Conservation (phyloP, 1,140 invertebrate species). For the Drosophila simulans region DNA sequence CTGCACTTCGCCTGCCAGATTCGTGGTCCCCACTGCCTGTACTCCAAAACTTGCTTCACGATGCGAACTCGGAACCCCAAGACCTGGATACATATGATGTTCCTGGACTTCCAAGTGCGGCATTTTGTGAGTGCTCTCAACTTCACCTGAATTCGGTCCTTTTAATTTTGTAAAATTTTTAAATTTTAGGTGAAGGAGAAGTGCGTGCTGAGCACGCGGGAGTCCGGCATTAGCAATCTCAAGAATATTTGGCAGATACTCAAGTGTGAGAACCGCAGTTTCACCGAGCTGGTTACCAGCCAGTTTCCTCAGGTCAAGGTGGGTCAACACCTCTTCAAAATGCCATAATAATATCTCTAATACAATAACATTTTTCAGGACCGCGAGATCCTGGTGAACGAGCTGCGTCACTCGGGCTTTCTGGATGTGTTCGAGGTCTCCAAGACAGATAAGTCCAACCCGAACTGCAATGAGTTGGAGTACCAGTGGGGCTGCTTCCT, state of each 20-base stretch:
- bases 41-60: constrained; percentile 92
- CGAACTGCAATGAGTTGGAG: constrained; percentile 84
- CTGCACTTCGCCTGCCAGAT: constrained; percentile 95
- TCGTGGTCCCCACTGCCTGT: constrained; percentile 94
- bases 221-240: constrained; percentile 92
- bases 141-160: too few relatives aligned
- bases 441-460: constrained; percentile 82
- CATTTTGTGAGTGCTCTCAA: constrained; percentile 68
- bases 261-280: constrained; percentile 94
- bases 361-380: constrained; percentile 86
- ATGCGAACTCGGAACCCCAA: constrained; percentile 94
- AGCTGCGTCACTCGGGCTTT: constrained; percentile 93
- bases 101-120: constrained; percentile 93
- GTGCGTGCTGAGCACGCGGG: constrained; percentile 92
- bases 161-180: background rate
- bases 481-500: constrained; percentile 84
- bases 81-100: constrained; percentile 98
- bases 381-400: constrained; percentile 92
- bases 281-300: constrained; percentile 95
- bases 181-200: constrained; percentile 89
- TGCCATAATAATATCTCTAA: background rate
- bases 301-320: constrained; percentile 95
- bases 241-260: constrained; percentile 97
- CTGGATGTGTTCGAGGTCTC: constrained; percentile 96
- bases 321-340: constrained; percentile 7